Conservation (phyloP, 2,797 vertebrate genomes). For the Podarcis lilfordi region DNA sequence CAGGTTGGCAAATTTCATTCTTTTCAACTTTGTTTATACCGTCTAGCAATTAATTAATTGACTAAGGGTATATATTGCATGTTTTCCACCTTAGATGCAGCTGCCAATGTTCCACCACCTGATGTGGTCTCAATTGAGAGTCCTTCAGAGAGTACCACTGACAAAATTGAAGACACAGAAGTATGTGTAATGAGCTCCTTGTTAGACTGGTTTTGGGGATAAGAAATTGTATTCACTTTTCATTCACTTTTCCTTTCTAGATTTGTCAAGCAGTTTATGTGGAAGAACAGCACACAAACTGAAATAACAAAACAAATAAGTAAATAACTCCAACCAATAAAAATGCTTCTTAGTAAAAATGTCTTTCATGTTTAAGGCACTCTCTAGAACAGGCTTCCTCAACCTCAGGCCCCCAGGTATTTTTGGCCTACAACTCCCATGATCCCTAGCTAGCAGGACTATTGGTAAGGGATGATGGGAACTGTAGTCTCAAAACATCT, state of each 20-base stretch:
- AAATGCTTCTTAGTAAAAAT: neutral
- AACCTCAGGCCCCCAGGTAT: too few species aligned
- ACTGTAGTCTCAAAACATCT: too few species aligned
- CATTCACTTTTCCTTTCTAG: neutral
- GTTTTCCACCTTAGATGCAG: constrained; percentile 69
- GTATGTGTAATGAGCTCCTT: constrained; percentile 77
- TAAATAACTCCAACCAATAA: neutral
- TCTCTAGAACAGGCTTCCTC: neutral
- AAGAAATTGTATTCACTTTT: neutral
- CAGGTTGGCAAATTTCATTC: neutral
- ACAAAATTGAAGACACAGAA: constrained; percentile 58
- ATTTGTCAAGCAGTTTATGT: neutral
- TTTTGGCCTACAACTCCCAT: too few species aligned
- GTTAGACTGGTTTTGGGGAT: neutral
- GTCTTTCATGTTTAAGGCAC: neutral
- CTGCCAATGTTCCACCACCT: constrained; percentile 63
- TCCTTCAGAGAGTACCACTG: constrained; percentile 52
- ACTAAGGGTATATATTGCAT: neutral
- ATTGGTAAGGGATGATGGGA: too few species aligned
- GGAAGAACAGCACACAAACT: too few species aligned
- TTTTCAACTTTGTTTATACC: neutral
- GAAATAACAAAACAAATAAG: too few species aligned
- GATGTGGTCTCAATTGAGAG: constrained; percentile 66
- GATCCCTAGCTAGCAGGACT: too few species aligned
- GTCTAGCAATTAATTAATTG: neutral